Conservation (phyloP, 2,888 invertebrate genomes). For the Drosophila tripunctata region DNA sequence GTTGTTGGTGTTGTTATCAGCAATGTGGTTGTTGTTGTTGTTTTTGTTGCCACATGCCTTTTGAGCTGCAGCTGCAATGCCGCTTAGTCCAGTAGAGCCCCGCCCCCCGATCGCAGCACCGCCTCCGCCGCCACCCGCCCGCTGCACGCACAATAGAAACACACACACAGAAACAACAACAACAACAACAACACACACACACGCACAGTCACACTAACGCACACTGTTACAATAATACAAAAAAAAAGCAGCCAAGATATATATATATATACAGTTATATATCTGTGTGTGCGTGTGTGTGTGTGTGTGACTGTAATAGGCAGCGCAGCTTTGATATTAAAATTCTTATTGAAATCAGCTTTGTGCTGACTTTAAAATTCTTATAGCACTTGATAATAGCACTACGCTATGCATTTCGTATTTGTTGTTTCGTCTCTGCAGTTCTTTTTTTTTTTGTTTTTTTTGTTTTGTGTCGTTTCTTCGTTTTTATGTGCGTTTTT, state of each 20-base stretch:
- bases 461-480: slow-evolving; percentile 24
- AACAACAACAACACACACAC: slow-evolving; percentile 19
- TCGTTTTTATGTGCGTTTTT: slow-evolving; percentile 40
- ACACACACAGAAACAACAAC: slow-evolving; percentile 26
- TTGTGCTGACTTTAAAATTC: slow-evolving; percentile 10
- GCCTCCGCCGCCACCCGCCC: slow-evolving; percentile 14
- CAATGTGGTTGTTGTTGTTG: slow-evolving; percentile 12
- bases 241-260: too few relatives aligned
- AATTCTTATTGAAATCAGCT: slow-evolving; percentile 27
- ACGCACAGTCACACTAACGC: slow-evolving; percentile 16
- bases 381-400: slow-evolving; percentile 24
- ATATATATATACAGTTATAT: too few relatives aligned
- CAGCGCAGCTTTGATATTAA: slow-evolving; percentile 17
- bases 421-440: too few relatives aligned
- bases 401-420: slow-evolving; percentile 7
- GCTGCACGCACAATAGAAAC: slow-evolving; percentile 34
- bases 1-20: slow-evolving; percentile 13
- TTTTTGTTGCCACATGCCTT: slow-evolving; percentile 35
- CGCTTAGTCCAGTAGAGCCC: too few relatives aligned
- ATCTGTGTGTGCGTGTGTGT: too few relatives aligned
- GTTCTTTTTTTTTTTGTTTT: background rate
- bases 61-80: slow-evolving; percentile 23
- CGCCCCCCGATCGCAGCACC: slow-evolving; percentile 38
- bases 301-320: slow-evolving; percentile 18
- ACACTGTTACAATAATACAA: too few relatives aligned